A percentile compares a stretch with the other conserved stretches of the same genome.
phyloP scores from a whole-genome alignment of 2,113 vertebrate species.

The Grus americana region DNA sequence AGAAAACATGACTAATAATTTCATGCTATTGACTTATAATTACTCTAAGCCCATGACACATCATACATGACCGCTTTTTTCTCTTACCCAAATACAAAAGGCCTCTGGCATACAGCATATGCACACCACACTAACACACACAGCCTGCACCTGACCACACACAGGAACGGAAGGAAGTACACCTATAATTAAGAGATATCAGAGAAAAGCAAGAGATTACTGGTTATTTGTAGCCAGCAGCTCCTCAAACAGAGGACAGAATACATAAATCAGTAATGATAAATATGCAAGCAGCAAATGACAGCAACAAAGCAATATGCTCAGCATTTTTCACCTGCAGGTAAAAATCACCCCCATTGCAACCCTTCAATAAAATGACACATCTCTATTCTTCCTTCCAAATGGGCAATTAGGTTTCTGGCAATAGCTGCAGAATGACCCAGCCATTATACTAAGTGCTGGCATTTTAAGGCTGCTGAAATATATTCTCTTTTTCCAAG shows the following conservation, averaged over 20 bases:
- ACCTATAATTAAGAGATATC: not conserved
- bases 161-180: not conserved
- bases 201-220: not conserved
- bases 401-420: not conserved
- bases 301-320: not conserved
- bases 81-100: not conserved
- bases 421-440: not conserved
- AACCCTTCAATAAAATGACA: not conserved
- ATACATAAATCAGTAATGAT: not conserved
- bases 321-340: not conserved
- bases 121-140: not conserved
- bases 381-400: not conserved
- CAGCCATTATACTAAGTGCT: not conserved
- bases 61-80: accelerated
- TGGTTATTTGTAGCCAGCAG: not conserved
- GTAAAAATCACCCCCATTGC: not conserved
- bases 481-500: not conserved
- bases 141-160: not conserved
- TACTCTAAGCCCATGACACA: not conserved
- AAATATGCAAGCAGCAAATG: not conserved
- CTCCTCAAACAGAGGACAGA: not conserved
- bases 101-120: not conserved
- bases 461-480: not conserved
- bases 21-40: not conserved
- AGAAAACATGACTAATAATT: not conserved